phyloP scores from a whole-genome alignment of 2,888 invertebrate species.

The Cheilosia impressa region DNA sequence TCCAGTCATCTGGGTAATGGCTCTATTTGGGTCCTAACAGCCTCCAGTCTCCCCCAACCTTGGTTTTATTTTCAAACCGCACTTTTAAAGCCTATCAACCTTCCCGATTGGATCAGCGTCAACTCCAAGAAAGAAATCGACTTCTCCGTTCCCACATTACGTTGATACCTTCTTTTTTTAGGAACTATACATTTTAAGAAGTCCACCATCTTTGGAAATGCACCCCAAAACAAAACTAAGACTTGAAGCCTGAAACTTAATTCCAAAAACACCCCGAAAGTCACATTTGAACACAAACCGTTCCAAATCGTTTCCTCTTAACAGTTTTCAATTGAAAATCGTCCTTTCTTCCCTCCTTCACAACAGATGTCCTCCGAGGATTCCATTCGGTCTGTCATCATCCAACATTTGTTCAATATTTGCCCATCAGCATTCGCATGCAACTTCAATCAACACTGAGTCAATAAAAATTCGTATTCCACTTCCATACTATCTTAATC shows the following conservation, averaged over 20 bases:
- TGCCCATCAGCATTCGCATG: slow-evolving; percentile 44
- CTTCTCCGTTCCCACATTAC: no score
- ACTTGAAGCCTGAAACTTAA: no score
- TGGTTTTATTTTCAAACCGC: no score
- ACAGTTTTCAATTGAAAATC: slow-evolving; percentile 4
- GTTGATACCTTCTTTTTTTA: no score
- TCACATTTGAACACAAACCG: neutral
- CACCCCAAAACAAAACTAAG: no score
- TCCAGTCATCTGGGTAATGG: no score
- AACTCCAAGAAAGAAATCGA: no score
- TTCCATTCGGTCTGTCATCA: slow-evolving; percentile 33
- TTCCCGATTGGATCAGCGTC: no score
- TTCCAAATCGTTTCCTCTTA: neutral
- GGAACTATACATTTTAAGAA: neutral
- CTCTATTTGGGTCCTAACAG: no score
- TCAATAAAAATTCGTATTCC: slow-evolving; percentile 35
- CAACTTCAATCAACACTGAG: slow-evolving; percentile 56
- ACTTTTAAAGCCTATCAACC: no score
- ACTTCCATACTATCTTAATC: slow-evolving; percentile 30
- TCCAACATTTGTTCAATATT: slow-evolving; percentile 62
- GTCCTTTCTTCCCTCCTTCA: neutral
- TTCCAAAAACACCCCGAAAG: neutral
- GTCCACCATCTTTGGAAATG: no score
- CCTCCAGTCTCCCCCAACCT: no score
- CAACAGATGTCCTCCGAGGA: slow-evolving; percentile 56